These are phyloP conservation scores for Ophthalmotilapia sp. DNA, from an alignment of 2,113 vertebrate genomes.

Conservation along the genomic window DNA sequence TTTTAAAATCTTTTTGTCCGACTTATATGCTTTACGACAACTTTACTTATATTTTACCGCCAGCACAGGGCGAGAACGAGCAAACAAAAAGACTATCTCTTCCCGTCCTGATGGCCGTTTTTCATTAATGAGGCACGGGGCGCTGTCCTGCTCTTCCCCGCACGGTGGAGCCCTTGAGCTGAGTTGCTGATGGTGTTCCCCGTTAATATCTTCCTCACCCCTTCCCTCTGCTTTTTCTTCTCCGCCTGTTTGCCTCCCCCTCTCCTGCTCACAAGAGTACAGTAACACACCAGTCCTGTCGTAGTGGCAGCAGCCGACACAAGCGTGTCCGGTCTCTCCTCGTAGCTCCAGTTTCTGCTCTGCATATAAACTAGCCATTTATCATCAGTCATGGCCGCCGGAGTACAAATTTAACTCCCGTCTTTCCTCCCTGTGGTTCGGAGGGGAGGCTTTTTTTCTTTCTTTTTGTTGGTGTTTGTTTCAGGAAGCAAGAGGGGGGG, in stretches of 20 bases:
- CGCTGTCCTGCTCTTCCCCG: not conserved
- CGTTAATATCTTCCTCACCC: not conserved
- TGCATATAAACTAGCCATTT: constrained; percentile 38
- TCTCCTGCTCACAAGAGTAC: constrained; percentile 30
- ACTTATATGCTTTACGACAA: not conserved
- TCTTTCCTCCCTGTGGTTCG: constrained; percentile 40
- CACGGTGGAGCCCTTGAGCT: constrained; percentile 33
- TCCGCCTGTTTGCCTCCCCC: constrained; percentile 27
- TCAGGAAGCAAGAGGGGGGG: not conserved
- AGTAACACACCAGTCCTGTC: constrained; percentile 29
- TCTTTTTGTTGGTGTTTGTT: not conserved
- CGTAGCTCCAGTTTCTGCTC: constrained; percentile 26
- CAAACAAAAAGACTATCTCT: not conserved
- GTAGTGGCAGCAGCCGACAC: constrained; percentile 52
- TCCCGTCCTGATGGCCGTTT: not conserved
- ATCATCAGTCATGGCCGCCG: constrained; percentile 73
- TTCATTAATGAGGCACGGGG: not conserved
- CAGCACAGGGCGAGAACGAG: not conserved
- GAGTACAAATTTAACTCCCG: constrained; percentile 60
- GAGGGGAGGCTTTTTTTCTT: constrained; percentile 32
- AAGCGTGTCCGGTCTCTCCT: constrained; percentile 37
- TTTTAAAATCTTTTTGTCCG: not conserved
- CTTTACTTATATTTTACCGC: not conserved
- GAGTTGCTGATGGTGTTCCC: constrained; percentile 10
- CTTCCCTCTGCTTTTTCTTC: constrained; percentile 23